Evolutionary conservation across 2,888 invertebrate species (phyloP), one percentile per base, ranked within the genome.

Genomic region (Cephus spinipes): DNA sequence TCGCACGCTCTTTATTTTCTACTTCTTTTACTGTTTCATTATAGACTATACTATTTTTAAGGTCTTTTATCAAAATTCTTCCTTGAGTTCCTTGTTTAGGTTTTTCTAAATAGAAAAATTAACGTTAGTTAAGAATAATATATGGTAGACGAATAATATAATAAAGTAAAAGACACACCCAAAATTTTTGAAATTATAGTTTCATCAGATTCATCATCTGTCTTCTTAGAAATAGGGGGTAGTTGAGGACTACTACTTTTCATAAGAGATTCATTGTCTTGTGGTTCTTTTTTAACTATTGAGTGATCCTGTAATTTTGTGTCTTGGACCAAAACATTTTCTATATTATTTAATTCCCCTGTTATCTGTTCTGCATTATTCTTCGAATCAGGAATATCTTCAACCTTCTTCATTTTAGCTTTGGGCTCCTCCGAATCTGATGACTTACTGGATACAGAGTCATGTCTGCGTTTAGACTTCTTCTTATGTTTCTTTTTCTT

Each of bases 11-110:
- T 85, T 94, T 94, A 83, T 94, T 94, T 86, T 95, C 94, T 69
- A 94, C 94, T 88, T 94, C 93, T 85, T 94, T 94, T 0, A 95
- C 94, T 11, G 94, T 94, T 82, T 94, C 94, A 85, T 94, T 94
- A 91, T 94, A 95, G 32, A 95, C 94, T 32, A 93, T 91, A 88
- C 95, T 95, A 80, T 94, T 94, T 86, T 95, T 95, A 23, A 95
- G 91, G 89, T 95, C 94, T 88, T 95, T 95, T 81, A 95, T 95
- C 85, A 93, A 92, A 84, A 95, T 95, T 92, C 94, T 95, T 73
- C 92, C 91, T 81, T 88, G 88, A 68, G 84, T 80, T 69, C 92
- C 90, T 85, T 93, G 87, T 82, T 91, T 92, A n/a, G 55, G 9
- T 55, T 55, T 55, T 55, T 55, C 55, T 55, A 55, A 55, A 55